These are phyloP conservation scores for Lampris megalopsis DNA, from an alignment of 2,113 vertebrate genomes.

Conservation along the genomic window DNA sequence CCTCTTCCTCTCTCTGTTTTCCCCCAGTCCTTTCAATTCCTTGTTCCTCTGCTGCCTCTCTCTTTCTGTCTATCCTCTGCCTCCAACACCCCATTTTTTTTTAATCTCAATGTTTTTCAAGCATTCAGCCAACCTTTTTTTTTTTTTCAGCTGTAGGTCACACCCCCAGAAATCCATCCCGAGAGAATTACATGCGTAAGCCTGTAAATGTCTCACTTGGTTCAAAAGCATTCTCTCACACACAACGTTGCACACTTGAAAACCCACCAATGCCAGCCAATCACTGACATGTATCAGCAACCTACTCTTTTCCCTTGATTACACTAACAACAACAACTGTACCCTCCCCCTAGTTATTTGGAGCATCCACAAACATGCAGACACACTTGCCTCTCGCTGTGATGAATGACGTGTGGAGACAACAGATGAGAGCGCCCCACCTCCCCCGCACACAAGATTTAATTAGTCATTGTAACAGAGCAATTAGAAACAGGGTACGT, in stretches of 20 bases:
- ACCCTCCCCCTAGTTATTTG: slow-evolving; percentile 28
- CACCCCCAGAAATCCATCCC: slow-evolving; percentile 21
- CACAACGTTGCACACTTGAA: neutral
- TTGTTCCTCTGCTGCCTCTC: neutral
- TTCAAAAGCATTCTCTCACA: slow-evolving; percentile 6
- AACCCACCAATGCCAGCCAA: slow-evolving; percentile 14
- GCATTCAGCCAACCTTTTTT: no score
- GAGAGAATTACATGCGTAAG: neutral
- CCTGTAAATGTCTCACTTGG: slow-evolving; percentile 3
- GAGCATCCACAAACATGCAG: slow-evolving; percentile 11
- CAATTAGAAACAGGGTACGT: slow-evolving; percentile 57
- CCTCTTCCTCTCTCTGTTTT: neutral
- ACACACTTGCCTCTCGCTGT: slow-evolving; percentile 53
- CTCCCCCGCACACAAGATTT: slow-evolving; percentile 42
- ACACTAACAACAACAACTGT: slow-evolving; percentile 24
- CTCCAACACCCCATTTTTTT: no score
- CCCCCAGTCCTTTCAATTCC: no score
- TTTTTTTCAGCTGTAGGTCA: neutral
- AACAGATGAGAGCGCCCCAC: slow-evolving; percentile 61
- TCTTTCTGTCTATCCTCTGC: neutral
- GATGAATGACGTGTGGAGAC: slow-evolving; percentile 67
- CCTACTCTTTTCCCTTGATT: slow-evolving; percentile 42
- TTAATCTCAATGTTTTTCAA: no score
- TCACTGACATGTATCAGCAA: slow-evolving; percentile 16
- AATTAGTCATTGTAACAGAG: slow-evolving; percentile 78